Evolutionary conservation across 1,140 invertebrate species (phyloP).

Genomic region (Pseudomyrmex sp.): DNA sequence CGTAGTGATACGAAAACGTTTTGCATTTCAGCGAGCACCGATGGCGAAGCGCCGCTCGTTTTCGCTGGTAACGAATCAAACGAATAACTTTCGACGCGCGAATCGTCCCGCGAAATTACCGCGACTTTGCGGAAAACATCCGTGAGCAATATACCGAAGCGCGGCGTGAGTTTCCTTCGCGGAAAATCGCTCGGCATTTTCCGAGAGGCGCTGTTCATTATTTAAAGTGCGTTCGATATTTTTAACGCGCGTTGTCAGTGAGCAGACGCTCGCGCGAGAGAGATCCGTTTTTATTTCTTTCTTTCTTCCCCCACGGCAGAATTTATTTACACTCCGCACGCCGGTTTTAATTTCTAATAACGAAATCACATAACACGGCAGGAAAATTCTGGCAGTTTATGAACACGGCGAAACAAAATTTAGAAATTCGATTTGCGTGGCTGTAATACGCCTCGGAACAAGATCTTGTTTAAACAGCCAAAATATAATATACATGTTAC

Average conservation of each 20-base stretch:
- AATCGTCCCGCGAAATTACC: conserved; percentile 73
- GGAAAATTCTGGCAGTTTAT: conserved; percentile 18
- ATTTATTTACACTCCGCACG: conserved; percentile 54
- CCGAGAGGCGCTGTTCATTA: conserved; percentile 49
- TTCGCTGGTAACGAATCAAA: conserved; percentile 75
- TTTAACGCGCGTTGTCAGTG: conserved; percentile 59
- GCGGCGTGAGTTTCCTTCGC: conserved; percentile 30
- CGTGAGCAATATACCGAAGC: conserved; percentile 31
- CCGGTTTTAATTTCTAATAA: conserved; percentile 47
- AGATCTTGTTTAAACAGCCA: conserved; percentile 3
- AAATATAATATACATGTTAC: neutral
- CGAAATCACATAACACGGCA: conserved; percentile 41
- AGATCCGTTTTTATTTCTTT: conserved; percentile 37
- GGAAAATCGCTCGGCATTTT: conserved; percentile 59
- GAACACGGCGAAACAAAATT: conserved; percentile 29
- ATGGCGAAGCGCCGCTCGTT: conserved; percentile 70
- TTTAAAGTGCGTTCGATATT: conserved; percentile 57
- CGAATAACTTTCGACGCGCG: conserved; percentile 76
- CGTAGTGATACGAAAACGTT: conserved; percentile 77
- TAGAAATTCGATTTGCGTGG: conserved; percentile 35
- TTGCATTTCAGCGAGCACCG: conserved; percentile 76
- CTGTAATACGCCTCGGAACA: neutral
- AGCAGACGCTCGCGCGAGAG: conserved; percentile 7
- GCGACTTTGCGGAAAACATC: conserved; percentile 64
- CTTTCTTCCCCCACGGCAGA: conserved; percentile 43